Percentiles rank a stretch among this genome's conserved stretches.
Conservation (phyloP, 2,888 invertebrate genomes). For the Spialia ferax region DNA sequence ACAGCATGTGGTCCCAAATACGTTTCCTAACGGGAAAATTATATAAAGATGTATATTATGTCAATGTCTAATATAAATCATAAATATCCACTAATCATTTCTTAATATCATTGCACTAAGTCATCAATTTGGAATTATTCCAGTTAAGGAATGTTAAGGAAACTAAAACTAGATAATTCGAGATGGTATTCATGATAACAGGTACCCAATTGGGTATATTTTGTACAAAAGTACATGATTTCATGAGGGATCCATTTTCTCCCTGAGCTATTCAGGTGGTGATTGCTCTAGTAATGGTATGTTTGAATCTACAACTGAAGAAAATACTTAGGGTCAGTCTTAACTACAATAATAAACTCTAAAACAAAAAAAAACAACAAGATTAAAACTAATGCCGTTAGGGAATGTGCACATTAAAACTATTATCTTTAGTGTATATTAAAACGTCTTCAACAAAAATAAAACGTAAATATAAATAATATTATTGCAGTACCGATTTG, state of each 20-base stretch:
- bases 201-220: neutral
- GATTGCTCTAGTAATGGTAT: slow-evolving; percentile 11
- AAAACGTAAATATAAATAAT: slow-evolving; percentile 75
- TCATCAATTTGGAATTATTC: slow-evolving; percentile 78
- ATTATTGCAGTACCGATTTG: slow-evolving; percentile 85
- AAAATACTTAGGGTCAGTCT: slow-evolving; percentile 83
- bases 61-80: slow-evolving; percentile 43
- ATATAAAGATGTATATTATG: slow-evolving; percentile 39
- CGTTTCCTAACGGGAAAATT: slow-evolving; percentile 29
- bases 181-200: slow-evolving; percentile 60
- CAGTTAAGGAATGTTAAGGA: slow-evolving; percentile 78
- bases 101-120: slow-evolving; percentile 83
- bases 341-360: slow-evolving; percentile 82
- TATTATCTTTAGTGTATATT: slow-evolving; percentile 77
- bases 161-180: slow-evolving; percentile 80
- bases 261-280: slow-evolving; percentile 21
- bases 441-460: slow-evolving; percentile 77
- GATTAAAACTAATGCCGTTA: slow-evolving; percentile 75
- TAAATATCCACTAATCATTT: slow-evolving; percentile 62
- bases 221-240: slow-evolving; percentile 9
- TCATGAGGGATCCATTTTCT: slow-evolving; percentile 8
- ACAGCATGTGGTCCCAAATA: slow-evolving; percentile 75
- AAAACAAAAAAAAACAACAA: slow-evolving; percentile 83
- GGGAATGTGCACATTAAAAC: slow-evolving; percentile 83
- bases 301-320: slow-evolving; percentile 30